phyloP scores from a whole-genome alignment of 2,797 vertebrate species.

The Lateolabrax maculatus region DNA sequence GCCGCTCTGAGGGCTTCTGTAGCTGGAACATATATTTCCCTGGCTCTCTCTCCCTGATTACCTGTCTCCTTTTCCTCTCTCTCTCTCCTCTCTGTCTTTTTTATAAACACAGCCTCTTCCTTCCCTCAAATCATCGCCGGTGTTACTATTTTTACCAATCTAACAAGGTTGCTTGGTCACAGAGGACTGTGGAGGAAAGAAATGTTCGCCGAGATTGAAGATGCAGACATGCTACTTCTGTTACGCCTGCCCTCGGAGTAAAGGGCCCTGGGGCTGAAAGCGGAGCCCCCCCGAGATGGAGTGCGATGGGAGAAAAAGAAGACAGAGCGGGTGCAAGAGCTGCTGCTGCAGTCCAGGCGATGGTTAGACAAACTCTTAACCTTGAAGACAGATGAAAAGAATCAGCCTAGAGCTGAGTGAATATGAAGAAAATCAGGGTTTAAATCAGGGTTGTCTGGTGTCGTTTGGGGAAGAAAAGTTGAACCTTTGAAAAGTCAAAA shows the following conservation, averaged over 20 bases:
- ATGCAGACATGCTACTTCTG: conserved; percentile 52
- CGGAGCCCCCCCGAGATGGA: conserved; percentile 36
- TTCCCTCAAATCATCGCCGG: conserved; percentile 59
- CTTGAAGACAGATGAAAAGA: conserved; percentile 63
- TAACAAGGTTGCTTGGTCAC: conserved; percentile 77
- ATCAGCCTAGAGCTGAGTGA: conserved; percentile 45
- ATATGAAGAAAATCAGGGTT: conserved; percentile 42
- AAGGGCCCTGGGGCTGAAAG: conserved; percentile 54
- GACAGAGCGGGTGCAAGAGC: conserved; percentile 3
- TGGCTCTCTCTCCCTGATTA: conserved; percentile 56
- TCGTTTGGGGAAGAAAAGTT: conserved; percentile 44
- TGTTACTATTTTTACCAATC: conserved; percentile 80
- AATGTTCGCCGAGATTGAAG: conserved; percentile 58
- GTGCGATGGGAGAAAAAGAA: conserved; percentile 29
- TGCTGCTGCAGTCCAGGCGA: conserved; percentile 33
- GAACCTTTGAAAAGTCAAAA: conserved; percentile 52
- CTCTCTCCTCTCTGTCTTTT: conserved; percentile 10
- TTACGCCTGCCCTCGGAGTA: conserved; percentile 51
- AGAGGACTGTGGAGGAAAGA: conserved; percentile 60
- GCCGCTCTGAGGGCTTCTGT: conserved; percentile 31
- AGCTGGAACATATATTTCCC: conserved; percentile 45
- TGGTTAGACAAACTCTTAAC: conserved; percentile 63
- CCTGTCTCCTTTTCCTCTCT: conserved; percentile 33
- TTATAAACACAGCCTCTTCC: conserved; percentile 46
- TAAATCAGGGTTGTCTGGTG: conserved; percentile 41